Conservation (phyloP, 1,140 invertebrate species). For the Phymastichus coffea region DNA sequence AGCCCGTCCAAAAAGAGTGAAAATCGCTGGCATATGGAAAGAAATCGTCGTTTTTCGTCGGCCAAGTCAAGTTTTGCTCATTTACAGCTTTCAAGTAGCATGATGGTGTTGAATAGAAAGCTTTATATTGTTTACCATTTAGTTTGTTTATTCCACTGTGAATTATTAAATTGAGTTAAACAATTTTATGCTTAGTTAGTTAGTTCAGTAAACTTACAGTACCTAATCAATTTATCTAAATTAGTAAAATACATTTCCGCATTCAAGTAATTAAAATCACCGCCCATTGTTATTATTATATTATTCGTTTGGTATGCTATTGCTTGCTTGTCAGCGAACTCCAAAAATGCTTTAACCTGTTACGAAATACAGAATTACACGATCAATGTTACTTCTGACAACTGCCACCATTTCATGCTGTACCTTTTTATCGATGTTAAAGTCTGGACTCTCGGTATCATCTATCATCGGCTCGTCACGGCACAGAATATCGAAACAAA, state of each 20-base stretch:
- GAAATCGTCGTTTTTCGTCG: constrained; percentile 80
- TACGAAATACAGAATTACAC: constrained; percentile 77
- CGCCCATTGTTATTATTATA: constrained; percentile 87
- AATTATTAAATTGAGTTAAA: neutral
- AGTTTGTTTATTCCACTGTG: constrained; percentile 61
- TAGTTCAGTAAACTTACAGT: constrained; percentile 28
- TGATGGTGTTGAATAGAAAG: constrained; percentile 91
- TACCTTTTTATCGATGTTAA: constrained; percentile 70
- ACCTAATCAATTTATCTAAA: constrained; percentile 85
- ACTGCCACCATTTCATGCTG: constrained; percentile 75
- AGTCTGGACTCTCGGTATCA: constrained; percentile 68
- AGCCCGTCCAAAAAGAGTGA: constrained; percentile 91
- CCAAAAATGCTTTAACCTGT: constrained; percentile 33
- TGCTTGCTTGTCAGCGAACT: constrained; percentile 48
- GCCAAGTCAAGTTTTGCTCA: constrained; percentile 64
- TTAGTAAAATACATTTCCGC: constrained; percentile 82
- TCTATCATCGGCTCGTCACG: constrained; percentile 79
- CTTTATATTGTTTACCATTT: constrained; percentile 66
- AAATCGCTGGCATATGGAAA: constrained; percentile 86
- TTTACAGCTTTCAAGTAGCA: constrained; percentile 87
- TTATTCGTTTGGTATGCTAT: constrained; percentile 66
- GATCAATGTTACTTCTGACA: constrained; percentile 71
- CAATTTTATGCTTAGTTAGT: neutral
- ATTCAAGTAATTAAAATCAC: constrained; percentile 86
- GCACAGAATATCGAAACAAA: constrained; percentile 87